phyloP scores from a whole-genome alignment of 2,797 vertebrate genomes.

The Sebastes nivosus region DNA sequence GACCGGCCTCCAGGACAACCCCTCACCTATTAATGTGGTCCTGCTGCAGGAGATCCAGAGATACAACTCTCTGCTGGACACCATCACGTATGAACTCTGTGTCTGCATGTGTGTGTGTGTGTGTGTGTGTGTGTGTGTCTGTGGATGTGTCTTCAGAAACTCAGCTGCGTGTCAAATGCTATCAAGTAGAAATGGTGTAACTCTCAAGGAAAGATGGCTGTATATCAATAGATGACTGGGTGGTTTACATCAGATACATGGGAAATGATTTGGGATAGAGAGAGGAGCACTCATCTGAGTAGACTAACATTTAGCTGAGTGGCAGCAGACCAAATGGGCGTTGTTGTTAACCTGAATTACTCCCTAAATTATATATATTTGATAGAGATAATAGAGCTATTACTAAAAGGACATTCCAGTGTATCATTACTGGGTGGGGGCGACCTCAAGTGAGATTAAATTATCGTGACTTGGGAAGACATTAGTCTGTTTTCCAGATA shows the following conservation, averaged over 20 bases:
- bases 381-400: background rate
- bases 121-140: background rate
- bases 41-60: slow-evolving; percentile 92
- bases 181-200: background rate
- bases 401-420: background rate
- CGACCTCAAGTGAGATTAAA: background rate
- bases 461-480: background rate
- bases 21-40: slow-evolving; percentile 88
- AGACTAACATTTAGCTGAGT: background rate
- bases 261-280: background rate
- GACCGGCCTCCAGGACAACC: slow-evolving; percentile 79
- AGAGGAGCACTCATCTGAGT: background rate
- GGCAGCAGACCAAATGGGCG: background rate
- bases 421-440: background rate
- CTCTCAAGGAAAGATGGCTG: background rate
- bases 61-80: slow-evolving; percentile 87
- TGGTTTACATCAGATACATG: background rate
- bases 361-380: background rate
- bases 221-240: background rate
- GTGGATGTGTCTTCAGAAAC: background rate
- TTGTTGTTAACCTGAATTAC: background rate
- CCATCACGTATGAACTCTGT: slow-evolving; percentile 78
- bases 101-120: background rate
- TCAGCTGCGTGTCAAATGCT: background rate
- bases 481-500: background rate